phyloP scores from a whole-genome alignment of 2,888 invertebrate species.

The Silvanus unidentatus region DNA sequence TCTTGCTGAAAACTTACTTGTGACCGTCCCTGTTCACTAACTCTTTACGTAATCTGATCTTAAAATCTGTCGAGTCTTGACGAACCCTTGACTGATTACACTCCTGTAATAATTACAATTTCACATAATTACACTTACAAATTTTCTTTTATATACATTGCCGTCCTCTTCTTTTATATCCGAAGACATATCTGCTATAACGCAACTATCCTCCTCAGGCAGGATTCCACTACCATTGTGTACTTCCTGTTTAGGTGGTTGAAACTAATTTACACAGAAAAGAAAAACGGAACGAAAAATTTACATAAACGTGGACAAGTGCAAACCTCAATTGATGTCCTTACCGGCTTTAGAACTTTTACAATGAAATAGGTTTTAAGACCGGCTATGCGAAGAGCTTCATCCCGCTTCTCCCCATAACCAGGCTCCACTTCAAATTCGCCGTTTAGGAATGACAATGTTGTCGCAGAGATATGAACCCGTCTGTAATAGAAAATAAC shows the following conservation, averaged over 20 bases:
- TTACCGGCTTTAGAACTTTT: slow-evolving; percentile 75
- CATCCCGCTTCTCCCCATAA: slow-evolving; percentile 86
- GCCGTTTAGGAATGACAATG: slow-evolving; percentile 76
- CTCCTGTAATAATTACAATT: slow-evolving; percentile 22
- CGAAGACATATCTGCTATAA: slow-evolving; percentile 44
- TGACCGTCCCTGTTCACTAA: slow-evolving; percentile 78
- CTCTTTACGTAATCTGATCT: slow-evolving; percentile 74
- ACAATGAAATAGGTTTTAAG: slow-evolving; percentile 89
- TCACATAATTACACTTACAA: neutral
- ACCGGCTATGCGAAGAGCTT: slow-evolving; percentile 79
- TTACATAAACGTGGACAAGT: no score
- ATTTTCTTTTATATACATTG: slow-evolving; percentile 30
- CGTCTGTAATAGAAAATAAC: slow-evolving; percentile 58
- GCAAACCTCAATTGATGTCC: slow-evolving; percentile 23
- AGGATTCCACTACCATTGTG: slow-evolving; percentile 47
- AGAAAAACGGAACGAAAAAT: no score
- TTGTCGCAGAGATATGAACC: slow-evolving; percentile 90
- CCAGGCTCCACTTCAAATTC: slow-evolving; percentile 93
- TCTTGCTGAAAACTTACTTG: slow-evolving; percentile 65
- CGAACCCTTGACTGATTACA: slow-evolving; percentile 52
- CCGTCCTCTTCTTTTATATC: slow-evolving; percentile 44
- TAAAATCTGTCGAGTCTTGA: slow-evolving; percentile 74
- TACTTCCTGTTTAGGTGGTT: slow-evolving; percentile 41
- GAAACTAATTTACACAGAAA: slow-evolving; percentile 35
- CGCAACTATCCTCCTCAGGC: slow-evolving; percentile 46